Evolutionary conservation across 1,140 invertebrate species (phyloP), one percentile per base, ranked within the genome.

Genomic region (Tigriopus japonicus): DNA sequence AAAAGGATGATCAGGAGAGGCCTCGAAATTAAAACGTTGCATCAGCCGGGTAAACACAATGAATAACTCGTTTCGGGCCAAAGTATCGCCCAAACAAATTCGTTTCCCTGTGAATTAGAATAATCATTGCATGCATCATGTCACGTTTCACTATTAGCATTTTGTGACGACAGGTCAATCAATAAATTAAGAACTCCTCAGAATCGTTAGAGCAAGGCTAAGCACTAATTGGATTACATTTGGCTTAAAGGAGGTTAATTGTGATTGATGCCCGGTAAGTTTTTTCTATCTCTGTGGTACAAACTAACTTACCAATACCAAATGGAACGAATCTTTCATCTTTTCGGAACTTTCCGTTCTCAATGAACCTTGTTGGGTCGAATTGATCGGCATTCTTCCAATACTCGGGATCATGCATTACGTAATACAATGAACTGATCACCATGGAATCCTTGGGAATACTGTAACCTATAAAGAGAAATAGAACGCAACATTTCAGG

Each of bases 61-160:
- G 71, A 92, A 94, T 43, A 94, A 73, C 69, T 95, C 90, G 81
- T 88, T 88, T 15, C 83, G 75, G 0, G 90, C 90, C 55, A 95
- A 71, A 0, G 85, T 80, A 66, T 94, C 87, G 5, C 91, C 91
- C 7, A 95, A 73, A 68, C 91, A 95, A 81, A 89, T 89, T n/a
- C 91, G 77, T 13, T 86, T 73, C 10, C 45, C 45, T 49, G 21
- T 49, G 21, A 12, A 49, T 21, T 10, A 21, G 2, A 49, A 15
- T 10, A 17, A 49, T 49, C 3, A 49, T 49, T 49, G n/a, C n/a
- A 17, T 49, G n/a, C n/a, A 17, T 21, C 45, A 49, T 17, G 2
- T 5, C 3, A 49, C 21, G 45, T 6, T 5, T 49, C 6, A 12
- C 21, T 49, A 2, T 49, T 49, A 49, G 12, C 12, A 3, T 49